Conservation (phyloP, 1,140 invertebrate genomes). For the Diachasma alloeum region DNA sequence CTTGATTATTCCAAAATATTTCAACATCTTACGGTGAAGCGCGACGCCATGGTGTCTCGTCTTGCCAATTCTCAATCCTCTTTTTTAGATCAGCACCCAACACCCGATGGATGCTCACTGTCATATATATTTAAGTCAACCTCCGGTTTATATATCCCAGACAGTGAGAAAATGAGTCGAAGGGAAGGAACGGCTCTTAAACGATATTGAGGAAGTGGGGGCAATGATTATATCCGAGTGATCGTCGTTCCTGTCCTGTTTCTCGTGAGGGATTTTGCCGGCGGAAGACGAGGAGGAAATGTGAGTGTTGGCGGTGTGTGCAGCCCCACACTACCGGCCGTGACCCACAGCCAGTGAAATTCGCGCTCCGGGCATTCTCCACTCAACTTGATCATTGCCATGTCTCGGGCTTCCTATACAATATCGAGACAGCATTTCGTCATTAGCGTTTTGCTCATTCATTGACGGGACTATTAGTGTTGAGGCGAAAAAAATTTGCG, state of each 20-base stretch:
- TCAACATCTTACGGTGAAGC: conserved; percentile 7
- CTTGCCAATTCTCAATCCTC: background rate
- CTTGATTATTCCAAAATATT: background rate
- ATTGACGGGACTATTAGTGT: too few species aligned
- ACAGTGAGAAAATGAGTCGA: conserved; percentile 15
- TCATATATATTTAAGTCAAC: conserved; percentile 19
- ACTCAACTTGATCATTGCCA: background rate
- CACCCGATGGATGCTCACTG: conserved; percentile 19
- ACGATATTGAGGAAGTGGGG: background rate
- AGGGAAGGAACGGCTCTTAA: conserved; percentile 21
- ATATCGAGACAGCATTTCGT: background rate
- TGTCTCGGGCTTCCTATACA: background rate
- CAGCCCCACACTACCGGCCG: conserved; percentile 15
- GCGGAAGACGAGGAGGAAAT: conserved; percentile 14
- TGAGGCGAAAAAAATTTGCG: background rate
- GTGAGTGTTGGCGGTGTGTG: background rate
- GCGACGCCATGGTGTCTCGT: background rate
- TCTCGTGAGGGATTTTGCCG: background rate
- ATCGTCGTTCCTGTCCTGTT: background rate
- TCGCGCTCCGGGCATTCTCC: conserved; percentile 8
- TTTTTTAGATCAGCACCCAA: conserved; percentile 16
- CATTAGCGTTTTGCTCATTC: too few species aligned
- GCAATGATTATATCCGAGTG: background rate
- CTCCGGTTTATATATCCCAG: conserved; percentile 19
- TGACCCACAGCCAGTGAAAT: conserved; percentile 30